Base-by-base conservation (phyloP, 2,888 invertebrate species). In the Clistopyga incitator region DNA sequence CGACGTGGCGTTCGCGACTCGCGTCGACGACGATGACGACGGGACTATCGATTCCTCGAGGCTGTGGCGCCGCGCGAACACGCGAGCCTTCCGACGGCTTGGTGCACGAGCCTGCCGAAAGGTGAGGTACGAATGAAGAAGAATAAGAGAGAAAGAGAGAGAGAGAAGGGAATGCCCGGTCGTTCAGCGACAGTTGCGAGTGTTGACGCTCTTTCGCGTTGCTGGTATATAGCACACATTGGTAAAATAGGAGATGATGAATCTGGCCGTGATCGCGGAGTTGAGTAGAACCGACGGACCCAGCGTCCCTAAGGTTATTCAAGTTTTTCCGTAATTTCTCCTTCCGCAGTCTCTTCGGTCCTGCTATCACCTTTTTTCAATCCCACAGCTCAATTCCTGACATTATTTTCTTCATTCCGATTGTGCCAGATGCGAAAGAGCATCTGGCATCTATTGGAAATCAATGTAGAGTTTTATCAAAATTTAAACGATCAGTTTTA, bases 41-140 rank as follows among this genome's bases (percentile, higher is more conserved):
- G 75, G 65, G 75, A 76, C 59, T 82, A 82, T 82, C 82, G 82
- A 82, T 82, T 82, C 82, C 78, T 82, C 79, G 54, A 76, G 75
- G 76, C 82, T 79, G 79, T 82, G 82, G 82, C 79, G 82, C 82
- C 82, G 78, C 78, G 82, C 64, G 70, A 82, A 76, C 82, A 82
- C 82, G 78, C 76, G 75, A 82, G 38, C 82, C 45, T 59, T 54
- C 68, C 77, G 70, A 64, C 74, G 38, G 29, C 47, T 74, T 61
- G 38, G 38, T 42, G 71, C 34, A 34, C 45, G 59, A 42, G 56
- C 25, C 25, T 23, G 42, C 13, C 29, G 61, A n/a, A n/a, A 18
- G 45, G 47, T 47, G 25, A 64, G 11, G 18, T 6, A n/a, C 23
- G 29, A 38, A 75, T 25, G 45, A 45, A 52, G 50, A 50, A 52